Base-by-base conservation (phyloP, 2,888 invertebrate species). In the Matsumyia berberina region DNA sequence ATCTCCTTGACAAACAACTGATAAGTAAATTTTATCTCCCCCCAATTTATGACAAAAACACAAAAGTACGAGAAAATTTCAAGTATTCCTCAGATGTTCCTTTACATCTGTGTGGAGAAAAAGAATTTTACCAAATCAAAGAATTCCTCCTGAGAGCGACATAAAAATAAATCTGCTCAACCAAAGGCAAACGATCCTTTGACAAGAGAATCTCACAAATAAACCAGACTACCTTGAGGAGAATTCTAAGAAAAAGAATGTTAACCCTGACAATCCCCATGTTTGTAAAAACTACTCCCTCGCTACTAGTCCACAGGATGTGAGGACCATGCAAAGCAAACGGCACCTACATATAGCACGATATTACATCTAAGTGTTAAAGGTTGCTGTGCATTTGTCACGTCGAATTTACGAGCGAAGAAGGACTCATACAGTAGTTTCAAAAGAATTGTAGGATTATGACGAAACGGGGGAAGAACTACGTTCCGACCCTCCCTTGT, bases 381-480 rank as follows among this genome's bases (percentile, higher is more conserved):
- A 57, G 57, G 31, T 58, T 82, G 58, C 46, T 39, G 46, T 37
- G 44, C 44, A 46, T 64, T 79, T 67, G 62, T 76, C 77, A 58
- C 42, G 42, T 66, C 31, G 8, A 58, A 66, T 44, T 64, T 76
- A 46, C 58, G 77, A 66, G 39, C 37, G 44, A 7, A 66, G 37
- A 53, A 24, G 24, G 11, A 31, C 17, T 37, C 15, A 9, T 33
- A 1, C 31, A 35, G 12, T 19, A 24, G 12, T 17, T 15, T 39
- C 12, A 60, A 67, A 51, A 42, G 57, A 57, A 57, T 24, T 46
- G 19, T 33, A 51, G 70, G 46, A 64, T 55, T 44, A 64, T 53
- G 24, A 62, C 35, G 55, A 64, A 37, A 9, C 29, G 33, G 11
- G 12, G 39, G 7, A 2, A 57, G 17, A 69, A 5, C 31, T 17